Percentiles rank a stretch among this genome's conserved stretches.
Evolutionary conservation across 2,888 invertebrate species (phyloP).

Genomic region (Euplagia quadripunctaria): DNA sequence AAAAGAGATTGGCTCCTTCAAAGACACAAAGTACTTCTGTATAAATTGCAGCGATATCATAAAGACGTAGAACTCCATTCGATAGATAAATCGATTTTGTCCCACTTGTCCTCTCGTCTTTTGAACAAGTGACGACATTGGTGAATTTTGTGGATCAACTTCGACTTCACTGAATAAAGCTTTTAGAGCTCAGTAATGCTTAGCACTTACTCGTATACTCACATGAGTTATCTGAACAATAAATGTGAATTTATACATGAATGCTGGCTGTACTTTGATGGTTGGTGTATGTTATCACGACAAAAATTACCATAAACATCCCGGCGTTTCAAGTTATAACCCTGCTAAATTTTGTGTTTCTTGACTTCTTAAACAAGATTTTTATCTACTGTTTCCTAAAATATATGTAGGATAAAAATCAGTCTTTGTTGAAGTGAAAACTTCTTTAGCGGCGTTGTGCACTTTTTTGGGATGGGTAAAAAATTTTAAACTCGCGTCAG

Average conservation of each 20-base stretch:
- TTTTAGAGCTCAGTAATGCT: slow-evolving; percentile 17
- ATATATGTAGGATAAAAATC: too few species aligned
- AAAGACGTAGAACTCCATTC: slow-evolving; percentile 36
- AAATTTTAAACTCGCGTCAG: too few species aligned
- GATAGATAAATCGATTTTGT: slow-evolving; percentile 47
- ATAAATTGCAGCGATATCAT: slow-evolving; percentile 33
- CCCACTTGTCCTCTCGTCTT: slow-evolving; percentile 19
- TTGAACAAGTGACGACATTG: slow-evolving; percentile 32
- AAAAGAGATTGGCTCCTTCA: slow-evolving; percentile 28
- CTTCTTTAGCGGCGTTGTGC: too few species aligned
- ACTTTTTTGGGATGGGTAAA: too few species aligned
- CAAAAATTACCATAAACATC: neutral
- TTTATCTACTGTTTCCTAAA: too few species aligned
- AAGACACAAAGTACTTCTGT: slow-evolving; percentile 25
- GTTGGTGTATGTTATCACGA: neutral
- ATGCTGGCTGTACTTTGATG: neutral
- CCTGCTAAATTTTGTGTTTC: neutral
- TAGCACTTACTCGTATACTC: slow-evolving; percentile 14
- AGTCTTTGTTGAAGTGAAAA: too few species aligned
- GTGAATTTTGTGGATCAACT: slow-evolving; percentile 32
- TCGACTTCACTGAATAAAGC: slow-evolving; percentile 22
- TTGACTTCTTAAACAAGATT: neutral
- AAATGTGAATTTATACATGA: neutral
- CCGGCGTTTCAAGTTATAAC: neutral
- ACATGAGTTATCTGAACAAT: slow-evolving; percentile 1